Evolutionary conservation across 2,797 vertebrate species (phyloP).

Genomic region (Sebastes matsubarae): DNA sequence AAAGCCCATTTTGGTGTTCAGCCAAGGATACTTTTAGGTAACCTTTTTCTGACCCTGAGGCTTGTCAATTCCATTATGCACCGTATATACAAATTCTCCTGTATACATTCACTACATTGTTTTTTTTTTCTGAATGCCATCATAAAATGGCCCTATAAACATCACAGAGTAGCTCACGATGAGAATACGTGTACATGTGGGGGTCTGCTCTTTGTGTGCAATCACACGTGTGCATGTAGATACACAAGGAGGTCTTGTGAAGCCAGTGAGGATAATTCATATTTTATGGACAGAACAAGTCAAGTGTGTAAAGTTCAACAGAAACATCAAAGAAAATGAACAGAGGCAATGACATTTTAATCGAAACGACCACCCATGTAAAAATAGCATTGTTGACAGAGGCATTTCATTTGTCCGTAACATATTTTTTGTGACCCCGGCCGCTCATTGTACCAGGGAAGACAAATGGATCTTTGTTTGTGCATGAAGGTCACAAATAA

Average conservation of each 20-base stretch:
- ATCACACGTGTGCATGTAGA: constrained; percentile 34
- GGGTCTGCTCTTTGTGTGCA: constrained; percentile 12
- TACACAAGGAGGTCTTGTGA: constrained; percentile 51
- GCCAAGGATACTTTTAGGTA: constrained; percentile 8
- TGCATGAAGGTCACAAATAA: constrained; percentile 66
- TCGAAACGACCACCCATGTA: constrained; percentile 72
- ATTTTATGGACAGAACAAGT: constrained; percentile 82
- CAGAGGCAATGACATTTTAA: constrained; percentile 83
- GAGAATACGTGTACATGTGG: not conserved
- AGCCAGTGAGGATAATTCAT: constrained; percentile 71
- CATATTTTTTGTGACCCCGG: constrained; percentile 44
- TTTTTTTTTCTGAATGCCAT: not conserved
- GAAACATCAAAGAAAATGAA: constrained; percentile 84
- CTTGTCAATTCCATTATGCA: constrained; percentile 10
- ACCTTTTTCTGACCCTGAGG: constrained; percentile 4
- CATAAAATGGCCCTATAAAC: constrained; percentile 23
- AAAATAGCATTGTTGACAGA: constrained; percentile 77
- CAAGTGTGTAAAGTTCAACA: constrained; percentile 86
- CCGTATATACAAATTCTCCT: not conserved
- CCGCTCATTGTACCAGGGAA: constrained; percentile 54
- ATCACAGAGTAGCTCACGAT: constrained; percentile 21
- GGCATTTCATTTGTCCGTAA: constrained; percentile 70
- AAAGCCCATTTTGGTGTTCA: constrained; percentile 22
- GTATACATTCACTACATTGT: not conserved
- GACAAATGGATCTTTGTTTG: constrained; percentile 62